A percentile compares a stretch with the other conserved stretches of the same genome.
Evolutionary conservation across 2,797 vertebrate genomes (phyloP).

Genomic region (Peromyscus melanophrys): DNA sequence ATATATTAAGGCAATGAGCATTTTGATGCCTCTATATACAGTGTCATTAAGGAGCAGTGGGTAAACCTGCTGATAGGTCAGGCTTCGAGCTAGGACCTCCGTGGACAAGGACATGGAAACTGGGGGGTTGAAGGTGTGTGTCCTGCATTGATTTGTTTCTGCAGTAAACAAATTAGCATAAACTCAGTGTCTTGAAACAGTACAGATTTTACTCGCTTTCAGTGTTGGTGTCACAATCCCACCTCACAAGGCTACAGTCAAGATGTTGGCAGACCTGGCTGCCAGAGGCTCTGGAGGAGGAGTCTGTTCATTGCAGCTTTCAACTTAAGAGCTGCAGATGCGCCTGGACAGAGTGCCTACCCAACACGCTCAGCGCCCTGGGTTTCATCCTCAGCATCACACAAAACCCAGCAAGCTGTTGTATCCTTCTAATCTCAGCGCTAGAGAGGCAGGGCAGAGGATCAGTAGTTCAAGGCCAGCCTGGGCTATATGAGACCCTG

Average conservation of each 20-base stretch:
- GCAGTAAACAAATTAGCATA: not conserved
- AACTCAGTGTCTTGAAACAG: not conserved
- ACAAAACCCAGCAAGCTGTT: not conserved
- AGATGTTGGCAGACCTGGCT: not conserved
- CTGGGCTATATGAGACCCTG: not conserved
- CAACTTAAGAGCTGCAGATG: not conserved
- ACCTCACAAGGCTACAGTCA: not conserved
- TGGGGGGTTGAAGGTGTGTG: too few species aligned
- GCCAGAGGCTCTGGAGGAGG: not conserved
- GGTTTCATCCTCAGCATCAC: not conserved
- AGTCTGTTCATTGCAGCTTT: not conserved
- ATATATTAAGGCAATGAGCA: not conserved
- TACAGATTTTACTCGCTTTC: not conserved
- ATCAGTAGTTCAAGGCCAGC: not conserved
- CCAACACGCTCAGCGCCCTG: not conserved
- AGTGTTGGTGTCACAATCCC: not conserved
- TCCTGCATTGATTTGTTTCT: not conserved
- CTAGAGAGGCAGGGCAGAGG: not conserved
- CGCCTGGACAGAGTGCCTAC: not conserved
- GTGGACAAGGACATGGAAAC: not conserved
- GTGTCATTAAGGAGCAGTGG: too few species aligned
- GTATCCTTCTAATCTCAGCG: not conserved
- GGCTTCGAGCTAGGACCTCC: not conserved
- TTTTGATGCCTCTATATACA: not conserved
- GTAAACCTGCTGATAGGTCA: not conserved